Evolutionary conservation across 2,888 invertebrate species (phyloP).

Genomic region (Strigamia maritima): DNA sequence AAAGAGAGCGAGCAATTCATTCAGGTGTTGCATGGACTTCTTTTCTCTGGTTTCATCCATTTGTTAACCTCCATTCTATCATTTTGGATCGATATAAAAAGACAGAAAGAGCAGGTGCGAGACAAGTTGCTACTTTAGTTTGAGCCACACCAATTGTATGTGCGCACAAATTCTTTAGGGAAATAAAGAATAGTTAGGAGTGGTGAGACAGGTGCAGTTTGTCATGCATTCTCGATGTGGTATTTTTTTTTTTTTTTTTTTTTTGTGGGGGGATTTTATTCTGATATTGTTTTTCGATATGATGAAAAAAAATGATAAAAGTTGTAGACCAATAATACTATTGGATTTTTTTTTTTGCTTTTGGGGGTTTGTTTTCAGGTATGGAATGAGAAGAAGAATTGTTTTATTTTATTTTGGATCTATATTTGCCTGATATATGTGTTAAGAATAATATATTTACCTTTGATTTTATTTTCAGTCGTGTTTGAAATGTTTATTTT

Average conservation of each 20-base stretch:
- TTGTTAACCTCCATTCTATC: background rate
- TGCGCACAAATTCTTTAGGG: slow-evolving; percentile 8
- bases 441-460: slow-evolving; percentile 16
- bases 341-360: background rate
- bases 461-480: slow-evolving; percentile 38
- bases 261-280: background rate
- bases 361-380: background rate
- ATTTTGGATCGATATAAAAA: background rate
- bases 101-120: slow-evolving; percentile 10
- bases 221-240: background rate
- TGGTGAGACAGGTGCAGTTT: background rate
- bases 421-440: background rate
- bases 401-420: background rate
- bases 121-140: slow-evolving; percentile 10
- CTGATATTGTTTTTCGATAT: slow-evolving; percentile 5
- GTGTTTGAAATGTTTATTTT: slow-evolving; percentile 36
- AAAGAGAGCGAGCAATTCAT: background rate
- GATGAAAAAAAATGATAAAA: slow-evolving; percentile 5
- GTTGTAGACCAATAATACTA: background rate
- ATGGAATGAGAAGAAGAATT: background rate
- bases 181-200: slow-evolving; percentile 10
- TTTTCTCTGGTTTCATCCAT: background rate
- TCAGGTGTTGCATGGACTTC: background rate
- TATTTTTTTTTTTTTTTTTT: background rate
- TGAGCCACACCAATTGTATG: slow-evolving; percentile 10